Evolutionary conservation across 2,888 invertebrate genomes (phyloP), one percentile per base, ranked within the genome.

Genomic region (Limnephilus auricula): DNA sequence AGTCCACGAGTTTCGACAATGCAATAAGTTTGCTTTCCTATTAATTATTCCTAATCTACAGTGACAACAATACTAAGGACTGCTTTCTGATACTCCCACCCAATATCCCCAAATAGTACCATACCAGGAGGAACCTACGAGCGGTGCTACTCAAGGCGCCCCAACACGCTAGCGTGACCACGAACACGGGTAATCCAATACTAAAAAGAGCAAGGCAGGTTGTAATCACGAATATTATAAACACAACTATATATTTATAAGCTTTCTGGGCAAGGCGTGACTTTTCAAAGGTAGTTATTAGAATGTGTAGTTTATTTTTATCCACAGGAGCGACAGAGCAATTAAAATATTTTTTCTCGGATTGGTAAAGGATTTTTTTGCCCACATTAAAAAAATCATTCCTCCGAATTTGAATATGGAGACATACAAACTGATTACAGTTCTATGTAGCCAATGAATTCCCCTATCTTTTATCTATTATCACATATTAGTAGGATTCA

Each of bases 121-220:
- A 84, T 3, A 40, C n/a, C n/a, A 32, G 2, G 15, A 18, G 10
- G 15, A 50, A 34, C 84, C 32, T 37, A n/a, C 84, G 34, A 10
- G 6, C 13, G 86, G n/a, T 30, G 84, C 84, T 86, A 86, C 50
- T 65, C 31, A 37, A 84, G 30, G 37, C 25, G 10, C 84, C 30
- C 25, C 34, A 25, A 85, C 84, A 85, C 45, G 84, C 84, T 85
- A 85, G 86, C 86, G 86, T 86, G 86, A 86, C 86, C 86, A 50
- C 50, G 32, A 86, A 86, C 65, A 86, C 65, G 45, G n/a, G 86
- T 86, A 86, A 86, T 32, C 86, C 50, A 86, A 86, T 86, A 65
- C 86, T 50, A 86, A 86, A 86, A 86, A 86, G 86, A 86, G 86
- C 86, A 50, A 65, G 65, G 86, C 13, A 86, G 86, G 86, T 65